phyloP scores from a whole-genome alignment of 2,888 invertebrate species.

The Mycalesis mineus region DNA sequence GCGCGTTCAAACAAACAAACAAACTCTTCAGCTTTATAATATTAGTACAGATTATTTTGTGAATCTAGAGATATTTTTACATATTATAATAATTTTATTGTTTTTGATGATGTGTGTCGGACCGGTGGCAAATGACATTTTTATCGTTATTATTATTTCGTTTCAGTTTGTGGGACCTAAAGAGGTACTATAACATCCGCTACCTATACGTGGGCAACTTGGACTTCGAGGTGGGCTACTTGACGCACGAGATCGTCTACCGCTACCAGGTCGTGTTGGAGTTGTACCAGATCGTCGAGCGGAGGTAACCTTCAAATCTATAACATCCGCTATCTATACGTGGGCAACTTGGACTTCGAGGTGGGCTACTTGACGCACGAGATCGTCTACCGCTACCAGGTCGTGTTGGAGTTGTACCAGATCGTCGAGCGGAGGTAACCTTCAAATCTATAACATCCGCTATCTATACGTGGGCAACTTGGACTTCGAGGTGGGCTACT shows the following conservation, averaged over 20 bases:
- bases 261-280: conserved; percentile 44
- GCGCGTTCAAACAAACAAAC: too few species aligned
- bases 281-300: conserved; percentile 35
- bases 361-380: conserved; percentile 43
- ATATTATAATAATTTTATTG: too few species aligned
- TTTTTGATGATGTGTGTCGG: too few species aligned
- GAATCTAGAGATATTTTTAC: too few species aligned
- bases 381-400: conserved; percentile 41
- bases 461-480: conserved; percentile 34
- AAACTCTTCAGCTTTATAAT: too few species aligned
- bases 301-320: background rate
- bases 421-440: conserved; percentile 23
- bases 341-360: conserved; percentile 39
- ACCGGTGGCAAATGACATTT: too few species aligned
- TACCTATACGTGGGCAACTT: conserved; percentile 34
- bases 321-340: conserved; percentile 34
- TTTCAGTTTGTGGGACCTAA: conserved; percentile 34
- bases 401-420: conserved; percentile 42
- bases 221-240: conserved; percentile 45
- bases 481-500: conserved; percentile 45
- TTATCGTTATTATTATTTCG: too few species aligned
- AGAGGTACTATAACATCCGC: conserved; percentile 30
- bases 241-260: conserved; percentile 40
- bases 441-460: conserved; percentile 25
- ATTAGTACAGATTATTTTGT: too few species aligned